Base-by-base conservation (phyloP, 1,140 invertebrate species). In the Phenacoccus solenopsis region DNA sequence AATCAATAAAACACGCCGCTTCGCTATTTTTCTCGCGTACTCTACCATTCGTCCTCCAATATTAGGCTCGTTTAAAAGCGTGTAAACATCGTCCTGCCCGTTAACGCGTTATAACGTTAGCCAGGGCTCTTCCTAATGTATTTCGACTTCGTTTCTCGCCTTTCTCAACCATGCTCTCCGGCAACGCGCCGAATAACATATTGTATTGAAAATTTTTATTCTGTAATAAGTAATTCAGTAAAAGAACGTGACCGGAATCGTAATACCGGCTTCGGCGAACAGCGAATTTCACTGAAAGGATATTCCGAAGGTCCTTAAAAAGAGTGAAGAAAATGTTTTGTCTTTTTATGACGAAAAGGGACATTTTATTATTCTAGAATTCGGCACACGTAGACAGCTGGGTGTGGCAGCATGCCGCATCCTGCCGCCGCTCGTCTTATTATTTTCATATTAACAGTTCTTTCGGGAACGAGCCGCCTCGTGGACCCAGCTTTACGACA, bases 121-220 rank as follows among this genome's bases (percentile, higher is more conserved):
- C n/a, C n/a, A n/a, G n/a, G n/a, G n/a, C n/a, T n/a, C n/a, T n/a
- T n/a, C n/a, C n/a, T n/a, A n/a, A n/a, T n/a, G n/a, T n/a, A n/a
- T n/a, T n/a, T n/a, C n/a, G n/a, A n/a, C n/a, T n/a, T n/a, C n/a
- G n/a, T n/a, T n/a, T n/a, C n/a, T n/a, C n/a, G n/a, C n/a, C n/a
- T n/a, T n/a, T n/a, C n/a, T n/a, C n/a, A n/a, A n/a, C n/a, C n/a
- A n/a, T n/a, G n/a, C n/a, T n/a, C n/a, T n/a, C n/a, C n/a, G n/a
- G n/a, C n/a, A n/a, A n/a, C 38, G 13, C 16, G 38, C 38, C 38
- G 38, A 49, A 49, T 49, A 49, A 49, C 38, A 49, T 49, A 49
- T 49, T 49, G 38, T 49, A 49, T 49, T 49, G 38, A 49, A 49
- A 49, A 49, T 49, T 49, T 49, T 49, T 49, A 49, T 49, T 49